Conservation (phyloP, 2,888 invertebrate species). For the Conchocele bisecta region DNA sequence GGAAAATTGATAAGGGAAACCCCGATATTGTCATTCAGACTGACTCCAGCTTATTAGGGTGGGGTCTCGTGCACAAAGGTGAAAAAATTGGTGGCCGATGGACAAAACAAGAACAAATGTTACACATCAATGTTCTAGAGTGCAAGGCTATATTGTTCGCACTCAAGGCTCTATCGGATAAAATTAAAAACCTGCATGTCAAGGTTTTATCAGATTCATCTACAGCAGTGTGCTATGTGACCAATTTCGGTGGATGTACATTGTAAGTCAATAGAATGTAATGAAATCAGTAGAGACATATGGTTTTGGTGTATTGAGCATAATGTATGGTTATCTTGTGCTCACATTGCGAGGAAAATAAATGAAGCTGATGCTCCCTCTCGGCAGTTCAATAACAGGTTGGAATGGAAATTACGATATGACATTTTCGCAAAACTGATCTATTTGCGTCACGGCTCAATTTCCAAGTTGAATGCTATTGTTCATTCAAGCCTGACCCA, state of each 20-base stretch:
- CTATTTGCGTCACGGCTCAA: constrained; percentile 49
- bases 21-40: constrained; percentile 25
- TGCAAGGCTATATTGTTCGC: constrained; percentile 36
- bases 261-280: constrained; percentile 31
- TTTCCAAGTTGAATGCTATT: constrained; percentile 20
- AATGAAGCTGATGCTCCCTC: constrained; percentile 36
- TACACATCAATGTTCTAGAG: constrained; percentile 52
- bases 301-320: constrained; percentile 28
- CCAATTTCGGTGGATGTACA: constrained; percentile 31
- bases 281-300: constrained; percentile 18
- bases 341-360: constrained; percentile 29
- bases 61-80: constrained; percentile 17
- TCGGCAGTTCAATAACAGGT: constrained; percentile 29
- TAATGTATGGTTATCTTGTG: constrained; percentile 35
- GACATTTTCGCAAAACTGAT: constrained; percentile 27
- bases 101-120: constrained; percentile 15
- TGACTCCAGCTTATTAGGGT: constrained; percentile 29
- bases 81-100: constrained; percentile 26
- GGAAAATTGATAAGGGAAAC: constrained; percentile 17
- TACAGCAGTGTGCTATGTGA: constrained; percentile 42
- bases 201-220: constrained; percentile 23
- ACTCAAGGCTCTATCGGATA: constrained; percentile 17
- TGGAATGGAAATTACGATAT: constrained; percentile 40
- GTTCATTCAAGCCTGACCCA: constrained; percentile 36
- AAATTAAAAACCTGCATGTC: constrained; percentile 25